Conservation (phyloP, 2,113 vertebrate species). For the Campylomormyrus numenius region DNA sequence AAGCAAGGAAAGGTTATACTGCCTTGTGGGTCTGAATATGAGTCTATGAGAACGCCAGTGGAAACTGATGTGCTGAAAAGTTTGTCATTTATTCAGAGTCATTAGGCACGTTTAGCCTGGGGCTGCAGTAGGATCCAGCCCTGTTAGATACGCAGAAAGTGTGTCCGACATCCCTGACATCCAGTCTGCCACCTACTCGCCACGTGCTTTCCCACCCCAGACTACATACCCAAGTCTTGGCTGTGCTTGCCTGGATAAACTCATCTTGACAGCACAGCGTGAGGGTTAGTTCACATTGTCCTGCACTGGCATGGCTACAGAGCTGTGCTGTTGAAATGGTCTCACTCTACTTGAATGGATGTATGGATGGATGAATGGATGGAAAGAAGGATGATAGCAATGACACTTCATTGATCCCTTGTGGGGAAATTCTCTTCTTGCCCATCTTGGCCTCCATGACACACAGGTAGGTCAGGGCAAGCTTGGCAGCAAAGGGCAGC, state of each 20-base stretch:
- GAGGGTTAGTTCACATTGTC: too few species aligned
- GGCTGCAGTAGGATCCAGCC: not conserved
- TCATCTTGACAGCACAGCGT: not conserved
- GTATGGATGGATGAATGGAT: not conserved
- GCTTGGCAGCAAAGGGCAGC: not conserved
- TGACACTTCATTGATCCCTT: not conserved
- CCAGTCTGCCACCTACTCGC: not conserved
- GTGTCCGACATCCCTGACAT: not conserved
- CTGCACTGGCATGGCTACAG: not conserved
- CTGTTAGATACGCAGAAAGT: not conserved
- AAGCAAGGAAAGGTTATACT: not conserved
- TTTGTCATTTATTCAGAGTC: conserved; percentile 1
- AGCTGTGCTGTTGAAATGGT: not conserved
- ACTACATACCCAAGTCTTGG: not conserved
- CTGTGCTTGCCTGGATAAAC: conserved; percentile 8
- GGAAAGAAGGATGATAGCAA: not conserved
- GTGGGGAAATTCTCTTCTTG: not conserved
- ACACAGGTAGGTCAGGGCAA: not conserved
- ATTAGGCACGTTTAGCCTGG: conserved; percentile 1
- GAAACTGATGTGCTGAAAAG: not conserved
- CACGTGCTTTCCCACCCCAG: not conserved
- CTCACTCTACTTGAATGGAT: not conserved
- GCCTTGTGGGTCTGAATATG: not conserved
- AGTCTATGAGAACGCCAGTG: not conserved
- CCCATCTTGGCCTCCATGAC: not conserved